Evolutionary conservation across 2,888 invertebrate species (phyloP).

Genomic region (Acleris literana): DNA sequence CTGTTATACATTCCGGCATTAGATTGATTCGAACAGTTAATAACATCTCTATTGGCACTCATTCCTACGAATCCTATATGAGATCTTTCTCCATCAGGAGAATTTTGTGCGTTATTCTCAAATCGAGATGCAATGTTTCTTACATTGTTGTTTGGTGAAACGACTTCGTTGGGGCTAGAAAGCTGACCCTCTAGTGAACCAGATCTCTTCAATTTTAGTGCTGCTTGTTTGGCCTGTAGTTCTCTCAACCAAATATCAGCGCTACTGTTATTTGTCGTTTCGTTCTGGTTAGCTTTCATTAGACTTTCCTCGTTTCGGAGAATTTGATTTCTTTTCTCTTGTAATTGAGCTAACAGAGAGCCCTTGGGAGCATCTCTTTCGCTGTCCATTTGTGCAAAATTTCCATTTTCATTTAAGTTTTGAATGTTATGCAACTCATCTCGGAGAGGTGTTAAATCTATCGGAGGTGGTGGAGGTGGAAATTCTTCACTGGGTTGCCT

Average conservation of each 20-base stretch:
- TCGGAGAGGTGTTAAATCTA: slow-evolving; percentile 86
- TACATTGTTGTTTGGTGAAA: slow-evolving; percentile 74
- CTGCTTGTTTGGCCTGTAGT: slow-evolving; percentile 90
- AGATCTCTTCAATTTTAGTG: slow-evolving; percentile 69
- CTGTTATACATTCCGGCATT: slow-evolving; percentile 65
- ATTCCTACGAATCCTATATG: slow-evolving; percentile 73
- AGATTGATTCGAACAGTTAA: slow-evolving; percentile 72
- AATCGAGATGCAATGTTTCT: slow-evolving; percentile 93
- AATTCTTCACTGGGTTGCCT: slow-evolving; percentile 95
- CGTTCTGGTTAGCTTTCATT: slow-evolving; percentile 58
- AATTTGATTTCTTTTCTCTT: slow-evolving; percentile 86
- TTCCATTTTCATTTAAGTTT: slow-evolving; percentile 46
- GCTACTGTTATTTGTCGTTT: slow-evolving; percentile 53
- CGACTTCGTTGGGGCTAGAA: slow-evolving; percentile 57
- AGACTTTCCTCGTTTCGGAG: slow-evolving; percentile 71
- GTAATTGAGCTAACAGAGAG: slow-evolving; percentile 85
- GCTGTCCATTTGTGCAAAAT: slow-evolving; percentile 55
- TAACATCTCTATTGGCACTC: slow-evolving; percentile 75
- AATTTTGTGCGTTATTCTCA: slow-evolving; percentile 77
- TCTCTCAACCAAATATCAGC: slow-evolving; percentile 90
- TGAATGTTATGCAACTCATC: slow-evolving; percentile 83
- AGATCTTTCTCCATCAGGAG: slow-evolving; percentile 64
- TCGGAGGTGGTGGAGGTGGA: slow-evolving; percentile 93
- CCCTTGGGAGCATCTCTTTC: slow-evolving; percentile 66
- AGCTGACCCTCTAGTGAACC: slow-evolving; percentile 69